Base-by-base conservation (phyloP, 2,888 invertebrate genomes). In the Brenthis hecate region DNA sequence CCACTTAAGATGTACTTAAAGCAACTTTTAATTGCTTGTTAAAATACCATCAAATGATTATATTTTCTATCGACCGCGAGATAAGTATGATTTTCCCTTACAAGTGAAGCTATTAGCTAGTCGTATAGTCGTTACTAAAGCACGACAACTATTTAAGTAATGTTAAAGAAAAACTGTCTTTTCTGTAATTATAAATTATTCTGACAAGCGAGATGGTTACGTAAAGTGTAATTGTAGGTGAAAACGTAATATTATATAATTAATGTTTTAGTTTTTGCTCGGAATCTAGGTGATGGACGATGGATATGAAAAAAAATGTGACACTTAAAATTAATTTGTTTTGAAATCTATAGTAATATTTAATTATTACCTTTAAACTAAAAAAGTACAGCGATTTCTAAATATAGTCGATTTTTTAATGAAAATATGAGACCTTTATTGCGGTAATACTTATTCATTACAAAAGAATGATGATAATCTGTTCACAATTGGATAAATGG, bases 161-260 rank as follows among this genome's bases (percentile, higher is more conserved):
- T 72, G 73, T 65, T 62, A 56, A 70, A 72, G 74, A 75, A 75
- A 75, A 69, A 68, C 68, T 64, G 69, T 61, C 66, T 69, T 76
- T 77, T 73, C 70, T 75, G 70, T 73, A 76, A 78, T 75, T 76
- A 76, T 77, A 75, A 72, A 74, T 75, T 75, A 71, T 69, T 47
- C 13, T 60, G 60, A 50, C 60, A 50, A 28, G 48, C 58, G 60
- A 48, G 57, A 55, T 57, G 65, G 70, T 74, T 74, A 68, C 73
- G 69, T 72, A 69, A 74, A 72, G 56, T 66, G 72, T 70, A 67
- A 73, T 74, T 75, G 75, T 71, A 19, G 61, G 69, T 73, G 68
- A 70, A 69, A 74, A 72, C 72, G 63, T 69, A 43, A 57, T 68
- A 51, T 66, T 68, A 64, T 64, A 58, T 62, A 68, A 71, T 68